Evolutionary conservation across 1,140 invertebrate genomes (phyloP), one percentile per base, ranked within the genome.

Genomic region (Trichoplusia ni): DNA sequence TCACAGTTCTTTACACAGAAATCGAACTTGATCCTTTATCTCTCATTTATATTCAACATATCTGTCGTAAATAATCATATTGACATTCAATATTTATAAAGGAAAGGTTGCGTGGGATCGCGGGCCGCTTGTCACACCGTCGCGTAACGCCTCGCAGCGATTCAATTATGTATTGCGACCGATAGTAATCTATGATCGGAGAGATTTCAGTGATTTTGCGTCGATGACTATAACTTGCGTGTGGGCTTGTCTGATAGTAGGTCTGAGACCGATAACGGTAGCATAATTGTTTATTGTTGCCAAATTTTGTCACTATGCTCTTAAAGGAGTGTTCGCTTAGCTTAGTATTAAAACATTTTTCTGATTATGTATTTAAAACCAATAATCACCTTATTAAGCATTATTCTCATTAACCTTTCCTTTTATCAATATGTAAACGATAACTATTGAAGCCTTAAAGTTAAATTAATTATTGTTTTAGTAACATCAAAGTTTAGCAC

Each of bases 61-160:
- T 82, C 73, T 75, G 69, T 84, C 69, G 75, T 87, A 82, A 82
- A 85, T 84, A 85, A 84, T 84, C 69, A 64, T 79, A 86, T 82
- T 82, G 83, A 81, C 75, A 88, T 85, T 84, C 74, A 88, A 86
- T 90, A 88, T 89, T 88, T 89, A 85, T 89, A 84, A 82, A 86
- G 80, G 78, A 74, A 77, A 84, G 82, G 81, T 82, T 82, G 82
- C 79, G 83, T 85, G 82, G 81, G 83, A 81, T 81, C 75, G 54
- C 44, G 44, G 54, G 64, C 54, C 35, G 44, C 25, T 21, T 65
- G 35, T 78, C 64, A 77, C 69, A 75, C 67, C 65, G 72, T 62
- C 37, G 13, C 29, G 58, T 47, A 46, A 60, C 40, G 29, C 53
- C 42, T 31, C 37, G 42, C 19, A 35, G 37, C 54, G 27, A 53